Conservation (phyloP, 1,140 invertebrate species). For the Drosophila suzukii region DNA sequence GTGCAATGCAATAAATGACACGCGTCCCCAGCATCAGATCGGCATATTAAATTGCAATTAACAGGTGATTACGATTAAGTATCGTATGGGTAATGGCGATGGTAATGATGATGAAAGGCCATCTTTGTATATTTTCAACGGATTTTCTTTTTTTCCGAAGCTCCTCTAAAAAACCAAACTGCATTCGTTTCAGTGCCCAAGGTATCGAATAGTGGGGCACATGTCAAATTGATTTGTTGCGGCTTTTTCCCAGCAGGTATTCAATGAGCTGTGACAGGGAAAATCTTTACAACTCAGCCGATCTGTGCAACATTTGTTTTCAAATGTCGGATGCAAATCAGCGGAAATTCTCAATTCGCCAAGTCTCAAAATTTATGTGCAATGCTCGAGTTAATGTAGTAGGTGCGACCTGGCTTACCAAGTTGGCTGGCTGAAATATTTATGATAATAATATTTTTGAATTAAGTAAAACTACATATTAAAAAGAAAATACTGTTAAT, state of each 20-base stretch:
- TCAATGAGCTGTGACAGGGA: conserved; percentile 72
- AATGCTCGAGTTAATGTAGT: background rate
- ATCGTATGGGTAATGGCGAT: background rate
- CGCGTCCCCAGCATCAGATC: conserved; percentile 21
- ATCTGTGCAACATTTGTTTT: conserved; percentile 35
- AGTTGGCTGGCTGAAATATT: background rate
- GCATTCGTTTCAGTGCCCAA: conserved; percentile 40
- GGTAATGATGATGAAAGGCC: conserved; percentile 10
- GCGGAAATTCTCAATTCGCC: conserved; percentile 54
- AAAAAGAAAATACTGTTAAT: background rate
- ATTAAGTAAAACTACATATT: too few relatives aligned
- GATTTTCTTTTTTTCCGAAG: background rate
- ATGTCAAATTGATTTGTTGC: conserved; percentile 77
- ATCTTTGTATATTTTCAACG: conserved; percentile 23
- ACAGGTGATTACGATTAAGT: conserved; percentile 58
- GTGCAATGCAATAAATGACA: conserved; percentile 23
- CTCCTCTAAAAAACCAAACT: conserved; percentile 17
- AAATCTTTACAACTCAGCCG: conserved; percentile 69
- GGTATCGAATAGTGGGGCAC: conserved; percentile 34
- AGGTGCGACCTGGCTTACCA: background rate
- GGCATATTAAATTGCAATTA: conserved; percentile 74
- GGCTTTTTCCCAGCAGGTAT: conserved; percentile 40
- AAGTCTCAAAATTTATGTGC: conserved; percentile 21
- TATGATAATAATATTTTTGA: too few relatives aligned
- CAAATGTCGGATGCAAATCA: conserved; percentile 44